Evolutionary conservation across 2,113 vertebrate genomes (phyloP).

Genomic region (Odontesthes bonariensis): DNA sequence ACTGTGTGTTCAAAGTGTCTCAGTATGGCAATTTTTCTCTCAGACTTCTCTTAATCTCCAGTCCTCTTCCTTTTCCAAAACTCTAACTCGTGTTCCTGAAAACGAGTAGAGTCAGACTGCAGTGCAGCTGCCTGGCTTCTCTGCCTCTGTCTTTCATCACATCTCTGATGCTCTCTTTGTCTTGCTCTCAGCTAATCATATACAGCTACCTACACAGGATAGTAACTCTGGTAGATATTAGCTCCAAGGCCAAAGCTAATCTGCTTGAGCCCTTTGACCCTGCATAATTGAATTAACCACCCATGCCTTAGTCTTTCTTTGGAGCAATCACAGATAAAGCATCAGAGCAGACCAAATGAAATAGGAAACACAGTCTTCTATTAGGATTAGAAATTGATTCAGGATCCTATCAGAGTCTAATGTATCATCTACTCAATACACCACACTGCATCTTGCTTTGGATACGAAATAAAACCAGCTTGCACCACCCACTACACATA

Average conservation of each 20-base stretch:
- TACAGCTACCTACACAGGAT: conserved; percentile 37
- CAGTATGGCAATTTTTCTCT: conserved; percentile 41
- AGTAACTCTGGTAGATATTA: conserved; percentile 32
- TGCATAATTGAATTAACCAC: conserved; percentile 59
- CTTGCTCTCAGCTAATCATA: conserved; percentile 40
- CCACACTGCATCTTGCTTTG: conserved; percentile 12
- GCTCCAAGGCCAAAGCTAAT: conserved; percentile 58
- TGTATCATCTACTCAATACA: neutral
- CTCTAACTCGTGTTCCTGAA: conserved; percentile 3
- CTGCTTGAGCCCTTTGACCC: conserved; percentile 59
- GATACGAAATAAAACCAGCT: conserved; percentile 26
- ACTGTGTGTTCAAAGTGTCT: conserved; percentile 27
- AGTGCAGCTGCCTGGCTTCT: conserved; percentile 13
- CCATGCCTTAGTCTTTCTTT: conserved; percentile 38
- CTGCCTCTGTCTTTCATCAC: conserved; percentile 33
- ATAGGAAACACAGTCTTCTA: neutral
- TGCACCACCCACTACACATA: conserved; percentile 12
- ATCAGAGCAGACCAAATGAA: neutral
- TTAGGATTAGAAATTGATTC: neutral
- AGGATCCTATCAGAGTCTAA: conserved; percentile 5
- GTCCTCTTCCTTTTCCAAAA: conserved; percentile 30
- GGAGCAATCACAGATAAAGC: conserved; percentile 31
- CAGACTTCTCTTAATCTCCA: conserved; percentile 33
- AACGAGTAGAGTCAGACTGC: conserved; percentile 21
- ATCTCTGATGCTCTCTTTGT: conserved; percentile 41